Percentiles rank a stretch among this genome's conserved stretches.
phyloP scores from a whole-genome alignment of 2,113 vertebrate genomes.

The Dicrurus megarhynchus region DNA sequence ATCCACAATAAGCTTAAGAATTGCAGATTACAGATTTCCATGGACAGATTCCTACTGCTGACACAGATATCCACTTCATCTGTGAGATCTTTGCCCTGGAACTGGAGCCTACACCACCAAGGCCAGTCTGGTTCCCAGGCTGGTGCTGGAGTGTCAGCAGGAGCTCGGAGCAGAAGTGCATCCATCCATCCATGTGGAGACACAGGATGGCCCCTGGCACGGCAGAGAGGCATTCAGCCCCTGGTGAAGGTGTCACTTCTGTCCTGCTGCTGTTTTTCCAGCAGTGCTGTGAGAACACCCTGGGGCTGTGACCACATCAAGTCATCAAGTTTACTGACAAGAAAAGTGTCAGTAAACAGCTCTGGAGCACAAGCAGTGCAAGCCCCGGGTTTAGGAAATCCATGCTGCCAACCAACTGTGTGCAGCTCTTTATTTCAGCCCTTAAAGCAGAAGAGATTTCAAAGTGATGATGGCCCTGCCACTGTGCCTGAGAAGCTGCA shows the following conservation, averaged over 20 bases:
- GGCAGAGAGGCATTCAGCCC: background rate
- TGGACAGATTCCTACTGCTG: background rate
- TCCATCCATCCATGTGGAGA: background rate
- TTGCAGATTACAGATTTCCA: background rate
- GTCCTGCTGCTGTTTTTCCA: background rate
- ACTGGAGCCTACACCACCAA: accelerated
- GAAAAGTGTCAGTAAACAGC: background rate
- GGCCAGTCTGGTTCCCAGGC: background rate
- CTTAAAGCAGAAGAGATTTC: background rate
- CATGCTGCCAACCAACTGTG: background rate
- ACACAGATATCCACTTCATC: background rate
- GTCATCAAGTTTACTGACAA: no score
- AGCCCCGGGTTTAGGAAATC: background rate
- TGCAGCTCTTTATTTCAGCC: background rate
- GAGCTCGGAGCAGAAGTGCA: background rate
- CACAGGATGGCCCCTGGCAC: background rate
- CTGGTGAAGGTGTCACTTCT: background rate
- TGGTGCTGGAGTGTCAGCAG: background rate
- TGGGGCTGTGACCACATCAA: background rate
- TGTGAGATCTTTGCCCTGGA: background rate
- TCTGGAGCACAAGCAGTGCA: background rate
- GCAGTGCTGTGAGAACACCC: accelerated
- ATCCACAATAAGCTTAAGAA: background rate
- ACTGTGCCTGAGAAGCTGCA: background rate
- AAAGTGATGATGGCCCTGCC: background rate